Percentiles rank a stretch among this genome's conserved stretches.
These are phyloP conservation scores for Microcebus ravelobensis DNA, from an alignment of 2,113 vertebrate genomes.

Conservation along the genomic window DNA sequence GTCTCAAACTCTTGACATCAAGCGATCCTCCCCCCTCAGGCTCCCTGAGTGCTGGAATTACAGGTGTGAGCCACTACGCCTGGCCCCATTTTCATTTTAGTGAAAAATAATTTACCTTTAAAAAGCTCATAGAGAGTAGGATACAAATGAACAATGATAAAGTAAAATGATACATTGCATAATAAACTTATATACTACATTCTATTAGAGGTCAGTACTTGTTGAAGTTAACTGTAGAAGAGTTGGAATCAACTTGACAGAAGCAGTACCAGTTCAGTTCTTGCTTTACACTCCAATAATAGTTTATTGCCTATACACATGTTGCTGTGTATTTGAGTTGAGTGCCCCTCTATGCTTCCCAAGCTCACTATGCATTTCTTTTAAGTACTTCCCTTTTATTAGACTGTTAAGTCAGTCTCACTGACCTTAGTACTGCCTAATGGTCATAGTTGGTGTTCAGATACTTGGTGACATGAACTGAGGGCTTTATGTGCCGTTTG, in stretches of 20 bases:
- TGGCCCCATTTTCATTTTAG: neutral
- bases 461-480: neutral
- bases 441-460: neutral
- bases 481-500: neutral
- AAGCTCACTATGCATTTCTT: neutral
- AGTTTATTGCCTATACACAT: neutral
- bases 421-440: neutral
- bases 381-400: neutral
- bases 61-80: no score
- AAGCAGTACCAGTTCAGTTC: neutral
- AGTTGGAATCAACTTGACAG: neutral
- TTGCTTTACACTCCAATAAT: neutral
- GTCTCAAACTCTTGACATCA: no score
- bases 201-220: neutral
- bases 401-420: neutral
- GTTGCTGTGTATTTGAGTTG: neutral
- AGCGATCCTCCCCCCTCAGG: no score
- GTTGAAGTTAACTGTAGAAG: neutral
- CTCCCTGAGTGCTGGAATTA: no score
- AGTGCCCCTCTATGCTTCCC: neutral
- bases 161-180: neutral
- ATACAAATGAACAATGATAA: neutral
- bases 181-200: neutral
- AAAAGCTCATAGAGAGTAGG: neutral
- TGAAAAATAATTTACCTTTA: neutral